Conservation (phyloP, 2,888 invertebrate genomes). For the Protula sp. region DNA sequence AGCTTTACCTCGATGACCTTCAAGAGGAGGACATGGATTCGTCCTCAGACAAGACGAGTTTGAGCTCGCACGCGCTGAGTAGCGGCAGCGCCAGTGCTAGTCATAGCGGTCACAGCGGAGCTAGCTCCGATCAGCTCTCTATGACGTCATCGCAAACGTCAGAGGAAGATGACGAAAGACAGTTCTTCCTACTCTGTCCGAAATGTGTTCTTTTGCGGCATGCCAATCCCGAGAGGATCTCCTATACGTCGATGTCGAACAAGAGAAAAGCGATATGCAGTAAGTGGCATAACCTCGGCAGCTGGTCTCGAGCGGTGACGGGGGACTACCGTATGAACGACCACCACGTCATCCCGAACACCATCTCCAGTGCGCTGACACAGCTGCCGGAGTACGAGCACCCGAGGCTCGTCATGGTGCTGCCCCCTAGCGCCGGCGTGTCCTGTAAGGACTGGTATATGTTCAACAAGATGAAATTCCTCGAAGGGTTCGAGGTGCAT, state of each 20-base stretch:
- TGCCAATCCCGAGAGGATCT: conserved; percentile 24
- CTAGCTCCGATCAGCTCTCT: conserved; percentile 18
- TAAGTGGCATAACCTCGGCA: conserved; percentile 30
- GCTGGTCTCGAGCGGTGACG: conserved; percentile 28
- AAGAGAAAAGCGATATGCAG: conserved; percentile 28
- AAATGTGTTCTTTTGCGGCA: conserved; percentile 26
- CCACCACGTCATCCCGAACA: conserved; percentile 6
- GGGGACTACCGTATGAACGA: conserved; percentile 26
- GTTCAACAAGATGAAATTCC: conserved; percentile 25
- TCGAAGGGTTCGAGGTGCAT: conserved; percentile 32
- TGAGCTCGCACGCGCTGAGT: conserved; percentile 14
- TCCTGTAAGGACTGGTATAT: conserved; percentile 29
- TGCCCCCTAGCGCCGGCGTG: conserved; percentile 25
- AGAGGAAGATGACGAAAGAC: conserved; percentile 19
- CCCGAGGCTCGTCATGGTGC: conserved; percentile 25
- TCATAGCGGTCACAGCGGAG: background rate
- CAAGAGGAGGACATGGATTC: conserved; percentile 23
- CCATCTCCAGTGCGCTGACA: conserved; percentile 13
- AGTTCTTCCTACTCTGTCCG: conserved; percentile 25
- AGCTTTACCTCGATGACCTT: conserved; percentile 27
- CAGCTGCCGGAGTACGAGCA: conserved; percentile 29
- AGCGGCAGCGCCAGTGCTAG: conserved; percentile 11
- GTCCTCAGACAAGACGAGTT: conserved; percentile 18
- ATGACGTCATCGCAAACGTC: conserved; percentile 2
- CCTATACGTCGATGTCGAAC: conserved; percentile 18